These are phyloP conservation scores for Chaenogobius annularis DNA, from an alignment of 2,113 vertebrate species.

Conservation along the genomic window DNA sequence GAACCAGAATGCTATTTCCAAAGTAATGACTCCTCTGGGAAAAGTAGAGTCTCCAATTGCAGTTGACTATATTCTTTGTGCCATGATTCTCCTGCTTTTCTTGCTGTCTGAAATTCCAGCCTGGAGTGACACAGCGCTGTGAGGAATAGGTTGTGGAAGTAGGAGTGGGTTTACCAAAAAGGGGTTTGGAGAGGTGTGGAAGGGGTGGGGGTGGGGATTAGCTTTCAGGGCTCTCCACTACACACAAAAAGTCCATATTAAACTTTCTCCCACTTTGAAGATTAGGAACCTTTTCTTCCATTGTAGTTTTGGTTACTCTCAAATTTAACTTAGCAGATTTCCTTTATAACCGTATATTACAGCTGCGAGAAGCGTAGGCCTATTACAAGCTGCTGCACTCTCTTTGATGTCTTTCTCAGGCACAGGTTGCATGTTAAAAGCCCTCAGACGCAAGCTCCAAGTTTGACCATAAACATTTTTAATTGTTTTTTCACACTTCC, in stretches of 20 bases:
- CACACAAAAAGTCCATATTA: conserved; percentile 41
- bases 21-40: conserved; percentile 23
- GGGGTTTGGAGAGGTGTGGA: conserved; percentile 9
- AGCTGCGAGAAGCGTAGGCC: conserved; percentile 41
- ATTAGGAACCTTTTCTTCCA: conserved; percentile 7
- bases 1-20: conserved; percentile 38
- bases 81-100: conserved; percentile 58
- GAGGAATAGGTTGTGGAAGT: conserved; percentile 58
- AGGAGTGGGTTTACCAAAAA: conserved; percentile 49
- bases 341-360: conserved; percentile 37
- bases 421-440: conserved; percentile 29
- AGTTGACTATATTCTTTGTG: conserved; percentile 48
- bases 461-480: conserved; percentile 56
- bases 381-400: conserved; percentile 56
- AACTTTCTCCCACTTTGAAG: conserved; percentile 46
- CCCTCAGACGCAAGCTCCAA: conserved; percentile 40
- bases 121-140: conserved; percentile 66
- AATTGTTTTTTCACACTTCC: conserved; percentile 48
- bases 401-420: conserved; percentile 64
- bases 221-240: conserved; percentile 56
- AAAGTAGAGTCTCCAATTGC: conserved; percentile 23
- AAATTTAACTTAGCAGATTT: neutral
- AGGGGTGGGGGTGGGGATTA: conserved; percentile 55
- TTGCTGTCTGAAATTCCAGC: conserved; percentile 69
- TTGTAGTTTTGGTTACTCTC: neutral